These are phyloP conservation scores for Leuctra nigra DNA, from an alignment of 2,888 invertebrate species.

Conservation along the genomic window DNA sequence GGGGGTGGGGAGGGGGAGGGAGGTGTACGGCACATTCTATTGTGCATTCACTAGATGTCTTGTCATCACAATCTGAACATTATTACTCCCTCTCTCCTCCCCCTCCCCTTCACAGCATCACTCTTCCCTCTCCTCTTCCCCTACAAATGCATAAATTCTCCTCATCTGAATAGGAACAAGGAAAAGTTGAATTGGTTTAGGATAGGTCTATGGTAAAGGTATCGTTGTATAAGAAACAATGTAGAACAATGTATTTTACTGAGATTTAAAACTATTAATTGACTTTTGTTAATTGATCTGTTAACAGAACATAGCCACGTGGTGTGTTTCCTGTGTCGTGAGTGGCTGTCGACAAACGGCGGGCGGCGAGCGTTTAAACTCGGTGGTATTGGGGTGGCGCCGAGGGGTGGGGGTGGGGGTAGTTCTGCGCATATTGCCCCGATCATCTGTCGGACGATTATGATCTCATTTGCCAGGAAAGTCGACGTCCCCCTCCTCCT, in stretches of 20 bases:
- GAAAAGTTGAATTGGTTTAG: too few species aligned
- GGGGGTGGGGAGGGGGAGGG: neutral
- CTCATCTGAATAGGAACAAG: too few species aligned
- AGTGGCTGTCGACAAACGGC: neutral
- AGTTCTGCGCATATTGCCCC: slow-evolving; percentile 43
- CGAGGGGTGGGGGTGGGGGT: slow-evolving; percentile 6
- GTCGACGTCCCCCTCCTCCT: neutral
- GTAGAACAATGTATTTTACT: too few species aligned
- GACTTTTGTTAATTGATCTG: too few species aligned
- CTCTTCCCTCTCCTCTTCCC: neutral
- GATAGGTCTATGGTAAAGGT: too few species aligned
- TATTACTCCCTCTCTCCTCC: neutral
- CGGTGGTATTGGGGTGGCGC: neutral
- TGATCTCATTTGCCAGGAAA: slow-evolving; percentile 24
- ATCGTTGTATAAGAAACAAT: too few species aligned
- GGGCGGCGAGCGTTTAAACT: slow-evolving; percentile 21
- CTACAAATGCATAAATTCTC: too few species aligned
- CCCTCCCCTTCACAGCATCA: neutral
- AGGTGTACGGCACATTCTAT: neutral
- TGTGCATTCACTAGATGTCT: neutral
- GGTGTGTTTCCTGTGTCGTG: too few species aligned
- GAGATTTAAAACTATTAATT: too few species aligned
- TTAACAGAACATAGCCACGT: too few species aligned
- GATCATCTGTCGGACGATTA: slow-evolving; percentile 40
- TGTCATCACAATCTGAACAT: neutral